These are phyloP conservation scores for Eueremaeus valkanovi DNA, from an alignment of 2,888 invertebrate species.

Conservation along the genomic window DNA sequence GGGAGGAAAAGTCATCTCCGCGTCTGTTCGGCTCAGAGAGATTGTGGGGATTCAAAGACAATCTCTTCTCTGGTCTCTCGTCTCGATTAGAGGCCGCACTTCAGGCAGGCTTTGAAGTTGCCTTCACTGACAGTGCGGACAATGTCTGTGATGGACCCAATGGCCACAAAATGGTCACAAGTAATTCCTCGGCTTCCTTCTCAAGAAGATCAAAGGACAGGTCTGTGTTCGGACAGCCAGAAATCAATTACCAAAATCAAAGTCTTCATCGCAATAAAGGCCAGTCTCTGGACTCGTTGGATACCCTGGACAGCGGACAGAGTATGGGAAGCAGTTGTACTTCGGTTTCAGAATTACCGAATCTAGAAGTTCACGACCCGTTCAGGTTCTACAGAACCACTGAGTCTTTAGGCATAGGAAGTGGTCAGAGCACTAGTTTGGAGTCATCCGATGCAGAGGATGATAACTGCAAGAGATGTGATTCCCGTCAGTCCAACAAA, in stretches of 20 bases:
- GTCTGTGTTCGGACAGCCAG: slow-evolving; percentile 48
- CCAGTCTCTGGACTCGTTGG: slow-evolving; percentile 45
- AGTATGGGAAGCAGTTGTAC: slow-evolving; percentile 44
- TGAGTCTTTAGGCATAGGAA: slow-evolving; percentile 46
- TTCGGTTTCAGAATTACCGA: slow-evolving; percentile 36
- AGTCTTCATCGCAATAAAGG: slow-evolving; percentile 44
- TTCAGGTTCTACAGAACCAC: slow-evolving; percentile 44
- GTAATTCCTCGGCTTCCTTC: neutral
- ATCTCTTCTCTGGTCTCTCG: slow-evolving; percentile 50
- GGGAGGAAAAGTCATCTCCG: slow-evolving; percentile 10
- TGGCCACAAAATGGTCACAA: slow-evolving; percentile 27
- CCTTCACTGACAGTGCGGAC: slow-evolving; percentile 43
- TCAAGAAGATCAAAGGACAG: slow-evolving; percentile 45
- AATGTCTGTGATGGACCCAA: slow-evolving; percentile 40
- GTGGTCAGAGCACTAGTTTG: slow-evolving; percentile 57
- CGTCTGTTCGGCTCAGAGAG: slow-evolving; percentile 26
- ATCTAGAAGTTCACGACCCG: slow-evolving; percentile 39
- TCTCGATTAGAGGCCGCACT: slow-evolving; percentile 50
- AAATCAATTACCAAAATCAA: slow-evolving; percentile 42
- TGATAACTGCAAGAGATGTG: slow-evolving; percentile 35
- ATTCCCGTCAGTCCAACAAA: slow-evolving; percentile 56
- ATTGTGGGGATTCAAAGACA: slow-evolving; percentile 39
- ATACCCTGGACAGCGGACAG: slow-evolving; percentile 46
- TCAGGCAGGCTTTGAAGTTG: slow-evolving; percentile 48
- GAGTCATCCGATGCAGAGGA: slow-evolving; percentile 55